phyloP scores from a whole-genome alignment of 1,140 invertebrate species.

The Hylyphantes graminicola region DNA sequence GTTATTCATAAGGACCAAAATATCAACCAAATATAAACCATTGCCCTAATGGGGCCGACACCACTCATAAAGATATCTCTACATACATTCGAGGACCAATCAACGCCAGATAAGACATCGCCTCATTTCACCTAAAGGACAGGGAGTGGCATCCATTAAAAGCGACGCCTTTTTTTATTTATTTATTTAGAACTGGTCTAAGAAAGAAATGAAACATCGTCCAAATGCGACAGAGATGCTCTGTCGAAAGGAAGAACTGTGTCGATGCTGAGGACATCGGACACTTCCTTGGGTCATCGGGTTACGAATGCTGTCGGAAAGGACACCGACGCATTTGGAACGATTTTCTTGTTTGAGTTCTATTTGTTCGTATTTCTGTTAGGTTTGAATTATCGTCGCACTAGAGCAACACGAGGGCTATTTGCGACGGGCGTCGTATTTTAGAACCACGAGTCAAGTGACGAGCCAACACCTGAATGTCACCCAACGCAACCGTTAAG shows the following conservation, averaged over 20 bases:
- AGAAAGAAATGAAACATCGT: background rate
- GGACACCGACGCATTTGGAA: background rate
- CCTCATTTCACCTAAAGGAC: constrained; percentile 1
- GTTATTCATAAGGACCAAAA: no score
- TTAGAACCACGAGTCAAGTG: no score
- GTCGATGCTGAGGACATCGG: constrained; percentile 19
- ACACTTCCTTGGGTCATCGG: constrained; percentile 42
- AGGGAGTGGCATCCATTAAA: constrained; percentile 17
- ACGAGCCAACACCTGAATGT: no score
- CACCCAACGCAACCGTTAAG: no score
- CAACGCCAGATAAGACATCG: background rate
- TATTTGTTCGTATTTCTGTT: no score
- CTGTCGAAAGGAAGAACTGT: constrained; percentile 35
- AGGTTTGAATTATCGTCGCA: no score
- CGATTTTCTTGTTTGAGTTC: no score
- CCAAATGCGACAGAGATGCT: constrained; percentile 33
- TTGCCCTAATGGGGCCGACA: no score
- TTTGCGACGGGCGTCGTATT: no score
- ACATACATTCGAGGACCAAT: background rate
- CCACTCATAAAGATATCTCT: constrained; percentile 8
- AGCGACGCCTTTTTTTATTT: constrained; percentile 22
- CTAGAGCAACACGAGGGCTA: no score
- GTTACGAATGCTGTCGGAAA: constrained; percentile 31
- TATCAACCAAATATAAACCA: no score
- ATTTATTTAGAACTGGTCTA: constrained; percentile 12